Percentiles rank a stretch among this genome's conserved stretches.
Conservation (phyloP, 2,797 vertebrate species). For the Cirrhinus mrigala region DNA sequence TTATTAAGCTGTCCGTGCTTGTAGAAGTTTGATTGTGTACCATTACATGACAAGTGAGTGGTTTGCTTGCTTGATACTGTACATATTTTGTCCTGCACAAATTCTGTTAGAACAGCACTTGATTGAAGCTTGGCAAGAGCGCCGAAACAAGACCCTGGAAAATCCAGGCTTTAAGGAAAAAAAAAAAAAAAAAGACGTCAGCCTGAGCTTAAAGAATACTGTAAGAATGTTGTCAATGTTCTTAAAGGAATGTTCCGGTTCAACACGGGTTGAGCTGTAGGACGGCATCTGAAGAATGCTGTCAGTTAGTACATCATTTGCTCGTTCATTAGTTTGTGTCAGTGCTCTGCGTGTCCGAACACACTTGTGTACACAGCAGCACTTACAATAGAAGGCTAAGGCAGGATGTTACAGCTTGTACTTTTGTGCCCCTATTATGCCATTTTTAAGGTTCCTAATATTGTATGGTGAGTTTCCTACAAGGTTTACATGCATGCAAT, state of each 20-base stretch:
- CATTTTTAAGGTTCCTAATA: too few species aligned
- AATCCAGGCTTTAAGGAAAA: neutral
- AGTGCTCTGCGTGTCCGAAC: neutral
- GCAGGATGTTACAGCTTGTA: too few species aligned
- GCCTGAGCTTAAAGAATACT: neutral
- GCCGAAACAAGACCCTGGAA: slow-evolving; percentile 17
- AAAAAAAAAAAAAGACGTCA: neutral
- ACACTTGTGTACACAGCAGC: neutral
- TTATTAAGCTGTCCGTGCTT: slow-evolving; percentile 11
- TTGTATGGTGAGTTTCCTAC: too few species aligned
- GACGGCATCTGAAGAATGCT: neutral
- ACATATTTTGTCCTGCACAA: slow-evolving; percentile 20
- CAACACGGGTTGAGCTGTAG: neutral
- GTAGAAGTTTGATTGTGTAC: neutral
- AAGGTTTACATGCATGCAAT: too few species aligned
- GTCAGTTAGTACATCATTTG: neutral
- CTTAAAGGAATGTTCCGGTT: neutral
- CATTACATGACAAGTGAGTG: neutral
- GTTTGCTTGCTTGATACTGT: neutral
- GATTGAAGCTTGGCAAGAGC: slow-evolving; percentile 4
- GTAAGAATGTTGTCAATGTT: neutral
- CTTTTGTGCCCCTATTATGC: too few species aligned
- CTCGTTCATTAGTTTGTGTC: neutral
- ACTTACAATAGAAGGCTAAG: neutral
- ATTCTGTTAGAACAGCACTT: slow-evolving; percentile 35